phyloP scores from a whole-genome alignment of 2,888 invertebrate species.

The Euspilapteryx auroguttella region DNA sequence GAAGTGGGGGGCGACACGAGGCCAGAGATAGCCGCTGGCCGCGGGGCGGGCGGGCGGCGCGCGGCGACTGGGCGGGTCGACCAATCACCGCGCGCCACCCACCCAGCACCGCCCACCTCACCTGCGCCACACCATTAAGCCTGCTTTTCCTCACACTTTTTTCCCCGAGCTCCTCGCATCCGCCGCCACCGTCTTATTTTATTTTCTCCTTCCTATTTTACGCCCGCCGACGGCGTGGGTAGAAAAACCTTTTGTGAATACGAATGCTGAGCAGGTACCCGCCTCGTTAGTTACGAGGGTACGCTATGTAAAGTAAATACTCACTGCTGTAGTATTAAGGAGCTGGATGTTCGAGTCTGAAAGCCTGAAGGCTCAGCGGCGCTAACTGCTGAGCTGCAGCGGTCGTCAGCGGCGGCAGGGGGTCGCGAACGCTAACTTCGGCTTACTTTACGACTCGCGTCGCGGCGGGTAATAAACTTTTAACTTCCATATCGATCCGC shows the following conservation, averaged over 20 bases:
- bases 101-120: slow-evolving; percentile 53
- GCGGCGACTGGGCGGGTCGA: slow-evolving; percentile 49
- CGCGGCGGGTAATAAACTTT: slow-evolving; percentile 42
- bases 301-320: slow-evolving; percentile 56
- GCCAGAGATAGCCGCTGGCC: slow-evolving; percentile 8
- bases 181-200: slow-evolving; percentile 56
- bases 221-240: slow-evolving; percentile 50
- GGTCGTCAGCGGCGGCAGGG: too few relatives aligned
- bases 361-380: too few relatives aligned
- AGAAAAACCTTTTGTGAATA: slow-evolving; percentile 58
- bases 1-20: slow-evolving; percentile 13
- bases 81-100: slow-evolving; percentile 51
- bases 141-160: slow-evolving; percentile 50
- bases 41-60: slow-evolving; percentile 24
- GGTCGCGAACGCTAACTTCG: too few relatives aligned
- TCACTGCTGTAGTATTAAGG: slow-evolving; percentile 2
- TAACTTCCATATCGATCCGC: slow-evolving; percentile 50
- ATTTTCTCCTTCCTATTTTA: slow-evolving; percentile 60
- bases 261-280: slow-evolving; percentile 56
- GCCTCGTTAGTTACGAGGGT: slow-evolving; percentile 50
- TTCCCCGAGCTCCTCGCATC: slow-evolving; percentile 51
- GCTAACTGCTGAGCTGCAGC: too few relatives aligned
- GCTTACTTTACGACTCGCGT: too few relatives aligned
- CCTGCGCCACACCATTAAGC: slow-evolving; percentile 58
- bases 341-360: neutral